Evolutionary conservation across 2,797 vertebrate genomes (phyloP), one percentile per base, ranked within the genome.

Genomic region (Arnoldichthys spilopterus): DNA sequence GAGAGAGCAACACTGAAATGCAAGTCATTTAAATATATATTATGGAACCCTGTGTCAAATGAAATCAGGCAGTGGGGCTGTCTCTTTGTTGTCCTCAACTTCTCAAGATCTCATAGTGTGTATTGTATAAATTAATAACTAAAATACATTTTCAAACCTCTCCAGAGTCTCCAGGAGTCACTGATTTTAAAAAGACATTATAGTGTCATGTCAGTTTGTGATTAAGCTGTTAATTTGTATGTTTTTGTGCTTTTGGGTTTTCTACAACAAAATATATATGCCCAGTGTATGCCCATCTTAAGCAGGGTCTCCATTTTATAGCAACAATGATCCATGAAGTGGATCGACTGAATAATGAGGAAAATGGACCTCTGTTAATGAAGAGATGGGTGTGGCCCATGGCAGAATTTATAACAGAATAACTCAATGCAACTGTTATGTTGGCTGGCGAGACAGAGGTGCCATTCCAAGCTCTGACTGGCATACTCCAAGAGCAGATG

Each of bases 401-500:
- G 56, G 59, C 70, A 80, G 72, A 77, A 67, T 81, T 75, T 72
- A 83, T 76, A 82, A 64, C 75, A 74, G 73, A 79, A 78, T 77
- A 78, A 75, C 59, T 77, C 80, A 77, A 32, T 59, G 64, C 73
- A 81, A 83, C 83, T 84, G 85, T 76, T 82, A 77, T 53, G 63
- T 79, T 86, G 85, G 86, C 85, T 79, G 32, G 45, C n/a, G 4
- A 79, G 79, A 72, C 76, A 82, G 83, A 83, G 79, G 83, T 85
- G 82, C 78, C 71, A 82, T 85, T 86, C 80, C 79, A 80, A 79
- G 78, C 74, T 76, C 76, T 53, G 76, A 80, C 51, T 87, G 84
- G 84, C 86, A 84, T 88, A 88, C 89, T 89, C 85, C 78, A 85
- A 72, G 63, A 90, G 86, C 90, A 92, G 91, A 93, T 92, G 91